Percentiles rank a stretch among this genome's conserved stretches.
These are phyloP conservation scores for Phymanthus crucifer DNA, from an alignment of 92 coral and sea anemone species.

Conservation along the genomic window DNA sequence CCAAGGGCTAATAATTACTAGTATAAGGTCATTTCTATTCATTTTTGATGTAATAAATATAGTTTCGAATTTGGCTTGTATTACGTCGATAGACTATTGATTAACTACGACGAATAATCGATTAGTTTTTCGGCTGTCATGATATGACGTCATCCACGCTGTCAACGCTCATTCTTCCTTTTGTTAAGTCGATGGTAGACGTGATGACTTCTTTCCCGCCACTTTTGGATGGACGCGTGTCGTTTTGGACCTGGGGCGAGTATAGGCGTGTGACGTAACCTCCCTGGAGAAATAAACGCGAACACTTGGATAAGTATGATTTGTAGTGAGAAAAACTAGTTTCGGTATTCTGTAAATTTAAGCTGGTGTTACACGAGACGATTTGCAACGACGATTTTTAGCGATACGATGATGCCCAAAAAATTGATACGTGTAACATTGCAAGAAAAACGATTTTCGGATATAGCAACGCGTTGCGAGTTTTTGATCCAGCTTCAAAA, in stretches of 20 bases:
- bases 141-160: constrained; percentile 39
- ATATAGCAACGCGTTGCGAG: no score
- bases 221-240: constrained; percentile 16
- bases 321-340: background rate
- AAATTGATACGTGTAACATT: no score
- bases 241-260: constrained; percentile 24
- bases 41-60: background rate
- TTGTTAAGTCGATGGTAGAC: constrained; percentile 17
- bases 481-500: no score
- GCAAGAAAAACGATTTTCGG: no score
- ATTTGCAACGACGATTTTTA: no score
- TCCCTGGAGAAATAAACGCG: constrained; percentile 1
- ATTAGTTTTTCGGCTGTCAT: constrained; percentile 1
- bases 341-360: no score
- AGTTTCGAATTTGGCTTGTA: background rate
- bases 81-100: background rate
- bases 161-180: constrained; percentile 37
- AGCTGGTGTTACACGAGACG: no score
- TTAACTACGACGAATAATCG: background rate
- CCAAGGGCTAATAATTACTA: no score
- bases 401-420: no score
- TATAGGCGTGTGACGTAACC: constrained; percentile 1
- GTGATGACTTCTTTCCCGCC: constrained; percentile 9
- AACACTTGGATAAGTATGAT: background rate
- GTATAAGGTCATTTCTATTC: no score